phyloP scores from a whole-genome alignment of 1,140 invertebrate species.

The Tachypleus tridentatus region DNA sequence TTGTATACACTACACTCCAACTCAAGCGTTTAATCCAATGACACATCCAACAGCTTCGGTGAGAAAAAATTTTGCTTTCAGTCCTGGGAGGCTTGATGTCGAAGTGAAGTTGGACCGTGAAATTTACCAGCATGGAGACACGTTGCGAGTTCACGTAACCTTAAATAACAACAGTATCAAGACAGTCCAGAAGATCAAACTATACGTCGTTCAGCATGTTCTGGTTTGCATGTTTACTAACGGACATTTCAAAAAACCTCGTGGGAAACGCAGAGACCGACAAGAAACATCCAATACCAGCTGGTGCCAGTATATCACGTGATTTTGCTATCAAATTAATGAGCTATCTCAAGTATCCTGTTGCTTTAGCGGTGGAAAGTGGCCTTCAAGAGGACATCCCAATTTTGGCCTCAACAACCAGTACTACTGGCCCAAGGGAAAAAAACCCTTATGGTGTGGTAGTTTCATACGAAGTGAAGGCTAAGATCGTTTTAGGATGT shows the following conservation, averaged over 20 bases:
- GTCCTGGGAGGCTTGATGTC: conserved; percentile 13
- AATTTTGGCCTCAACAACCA: conserved; percentile 14
- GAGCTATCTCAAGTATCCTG: conserved; percentile 17
- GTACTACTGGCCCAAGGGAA: conserved; percentile 8
- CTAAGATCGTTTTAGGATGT: conserved; percentile 19
- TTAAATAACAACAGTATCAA: conserved; percentile 20
- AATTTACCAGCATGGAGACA: conserved; percentile 13
- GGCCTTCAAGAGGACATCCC: conserved; percentile 5
- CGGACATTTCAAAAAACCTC: conserved; percentile 22
- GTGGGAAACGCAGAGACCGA: conserved; percentile 17
- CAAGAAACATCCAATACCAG: conserved; percentile 12
- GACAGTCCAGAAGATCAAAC: conserved; percentile 18
- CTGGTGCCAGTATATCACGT: conserved; percentile 15
- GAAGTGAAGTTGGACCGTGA: conserved; percentile 17
- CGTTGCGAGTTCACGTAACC: conserved; percentile 15
- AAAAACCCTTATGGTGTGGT: conserved; percentile 24
- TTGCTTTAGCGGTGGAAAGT: conserved; percentile 21
- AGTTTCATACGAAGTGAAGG: conserved; percentile 20
- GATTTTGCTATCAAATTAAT: conserved; percentile 15
- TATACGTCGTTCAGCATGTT: conserved; percentile 21
- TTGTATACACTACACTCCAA: conserved; percentile 46
- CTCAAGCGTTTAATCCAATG: neutral
- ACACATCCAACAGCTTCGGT: conserved; percentile 9
- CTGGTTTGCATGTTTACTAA: conserved; percentile 24
- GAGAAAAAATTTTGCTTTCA: conserved; percentile 19